Conservation (phyloP, 1,140 invertebrate genomes). For the Gonatopus flavifemur region DNA sequence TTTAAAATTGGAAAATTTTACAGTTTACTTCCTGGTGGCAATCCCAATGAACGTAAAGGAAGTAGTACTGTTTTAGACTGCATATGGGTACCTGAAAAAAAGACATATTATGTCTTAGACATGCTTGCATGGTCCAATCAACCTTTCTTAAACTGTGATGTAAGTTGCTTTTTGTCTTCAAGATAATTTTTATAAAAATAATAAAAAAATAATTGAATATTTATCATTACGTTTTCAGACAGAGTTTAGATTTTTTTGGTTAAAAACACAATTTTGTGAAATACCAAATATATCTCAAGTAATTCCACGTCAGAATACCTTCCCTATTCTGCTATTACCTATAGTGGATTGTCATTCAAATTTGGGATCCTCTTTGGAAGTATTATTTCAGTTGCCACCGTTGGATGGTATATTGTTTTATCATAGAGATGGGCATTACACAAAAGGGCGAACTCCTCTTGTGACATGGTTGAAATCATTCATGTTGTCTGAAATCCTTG, state of each 20-base stretch:
- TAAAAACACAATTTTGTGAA: slow-evolving; percentile 69
- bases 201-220: slow-evolving; percentile 7
- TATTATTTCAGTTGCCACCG: slow-evolving; percentile 39
- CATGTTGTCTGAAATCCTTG: slow-evolving; percentile 82
- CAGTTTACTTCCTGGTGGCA: slow-evolving; percentile 78
- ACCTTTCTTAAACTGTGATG: slow-evolving; percentile 76
- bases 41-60: slow-evolving; percentile 36
- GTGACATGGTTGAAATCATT: slow-evolving; percentile 87
- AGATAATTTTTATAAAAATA: slow-evolving; percentile 10
- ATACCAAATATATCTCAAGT: slow-evolving; percentile 48
- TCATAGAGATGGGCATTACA: slow-evolving; percentile 77
- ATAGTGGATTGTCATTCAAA: slow-evolving; percentile 49
- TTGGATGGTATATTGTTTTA: slow-evolving; percentile 83
- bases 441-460: slow-evolving; percentile 76
- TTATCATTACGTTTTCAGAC: slow-evolving; percentile 63
- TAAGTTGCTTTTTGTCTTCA: too few relatives aligned
- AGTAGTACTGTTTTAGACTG: slow-evolving; percentile 76
- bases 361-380: slow-evolving; percentile 42
- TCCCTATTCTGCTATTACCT: slow-evolving; percentile 58
- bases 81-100: slow-evolving; percentile 66
- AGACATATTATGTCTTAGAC: slow-evolving; percentile 79
- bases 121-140: slow-evolving; percentile 80
- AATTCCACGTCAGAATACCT: slow-evolving; percentile 55
- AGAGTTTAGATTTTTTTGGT: slow-evolving; percentile 78
- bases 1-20: slow-evolving; percentile 62